phyloP scores from a whole-genome alignment of 2,888 invertebrate genomes.

The Linnaemya vulpina region DNA sequence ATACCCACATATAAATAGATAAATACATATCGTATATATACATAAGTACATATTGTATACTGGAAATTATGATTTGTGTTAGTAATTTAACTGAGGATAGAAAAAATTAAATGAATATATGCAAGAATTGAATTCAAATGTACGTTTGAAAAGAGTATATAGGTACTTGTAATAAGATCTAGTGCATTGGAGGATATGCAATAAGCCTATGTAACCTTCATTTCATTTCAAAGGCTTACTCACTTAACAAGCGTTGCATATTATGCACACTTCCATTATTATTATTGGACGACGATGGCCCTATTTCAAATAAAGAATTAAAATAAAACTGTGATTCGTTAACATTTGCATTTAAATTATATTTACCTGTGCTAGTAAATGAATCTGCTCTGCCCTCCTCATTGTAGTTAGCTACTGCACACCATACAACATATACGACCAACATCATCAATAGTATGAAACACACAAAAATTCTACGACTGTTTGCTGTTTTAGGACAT shows the following conservation, averaged over 20 bases:
- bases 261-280: slow-evolving; percentile 35
- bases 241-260: slow-evolving; percentile 63
- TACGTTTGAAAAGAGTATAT: no score
- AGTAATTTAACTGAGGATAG: no score
- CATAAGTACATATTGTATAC: no score
- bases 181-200: background rate
- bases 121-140: no score
- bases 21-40: no score
- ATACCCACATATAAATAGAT: no score
- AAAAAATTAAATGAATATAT: no score
- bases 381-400: slow-evolving; percentile 42
- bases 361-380: slow-evolving; percentile 63
- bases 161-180: background rate
- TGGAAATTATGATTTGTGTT: no score
- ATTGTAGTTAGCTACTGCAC: slow-evolving; percentile 73
- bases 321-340: background rate
- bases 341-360: background rate
- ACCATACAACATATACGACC: slow-evolving; percentile 77
- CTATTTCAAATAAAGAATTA: slow-evolving; percentile 38
- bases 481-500: slow-evolving; percentile 66
- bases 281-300: background rate
- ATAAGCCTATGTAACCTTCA: background rate
- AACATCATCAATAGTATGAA: slow-evolving; percentile 74
- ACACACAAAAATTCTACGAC: slow-evolving; percentile 74
- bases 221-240: slow-evolving; percentile 28